Conservation (phyloP, 2,888 invertebrate genomes). For the Salticus scenicus region DNA sequence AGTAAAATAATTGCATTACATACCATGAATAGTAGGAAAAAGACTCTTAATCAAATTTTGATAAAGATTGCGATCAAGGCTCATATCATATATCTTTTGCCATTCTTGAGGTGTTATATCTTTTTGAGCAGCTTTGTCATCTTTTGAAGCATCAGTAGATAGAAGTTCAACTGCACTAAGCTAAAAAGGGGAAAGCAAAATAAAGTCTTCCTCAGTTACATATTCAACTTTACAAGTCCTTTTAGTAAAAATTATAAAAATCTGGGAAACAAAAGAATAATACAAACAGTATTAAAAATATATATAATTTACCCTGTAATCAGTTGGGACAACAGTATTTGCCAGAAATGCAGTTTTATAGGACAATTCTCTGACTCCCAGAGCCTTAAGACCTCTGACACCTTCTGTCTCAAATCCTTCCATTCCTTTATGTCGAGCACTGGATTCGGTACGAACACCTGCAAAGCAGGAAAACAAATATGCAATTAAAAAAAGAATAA, state of each 20-base stretch:
- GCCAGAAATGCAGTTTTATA: conserved; percentile 95
- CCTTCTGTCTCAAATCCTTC: conserved; percentile 82
- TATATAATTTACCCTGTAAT: conserved; percentile 80
- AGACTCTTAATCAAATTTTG: conserved; percentile 91
- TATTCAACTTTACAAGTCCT: neutral
- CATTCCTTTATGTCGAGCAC: conserved; percentile 84
- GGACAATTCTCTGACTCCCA: conserved; percentile 89
- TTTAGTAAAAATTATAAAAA: too few relatives aligned
- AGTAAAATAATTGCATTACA: conserved; percentile 2
- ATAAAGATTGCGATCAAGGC: conserved; percentile 91
- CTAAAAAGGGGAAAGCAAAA: conserved; percentile 19
- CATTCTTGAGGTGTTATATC: conserved; percentile 92
- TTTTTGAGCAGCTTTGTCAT: conserved; percentile 82
- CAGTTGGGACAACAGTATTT: conserved; percentile 91
- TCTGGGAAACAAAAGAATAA: too few relatives aligned
- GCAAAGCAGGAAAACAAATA: neutral
- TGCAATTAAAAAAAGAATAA: neutral
- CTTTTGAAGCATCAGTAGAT: conserved; percentile 83
- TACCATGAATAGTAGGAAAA: conserved; percentile 95
- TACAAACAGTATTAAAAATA: neutral
- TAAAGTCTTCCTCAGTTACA: too few relatives aligned
- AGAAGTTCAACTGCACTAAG: conserved; percentile 82
- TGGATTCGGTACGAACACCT: conserved; percentile 87
- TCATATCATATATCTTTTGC: conserved; percentile 97
- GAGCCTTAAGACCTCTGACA: conserved; percentile 87